These are phyloP conservation scores for Asobara japonica DNA, from an alignment of 1,140 invertebrate species.

Conservation along the genomic window DNA sequence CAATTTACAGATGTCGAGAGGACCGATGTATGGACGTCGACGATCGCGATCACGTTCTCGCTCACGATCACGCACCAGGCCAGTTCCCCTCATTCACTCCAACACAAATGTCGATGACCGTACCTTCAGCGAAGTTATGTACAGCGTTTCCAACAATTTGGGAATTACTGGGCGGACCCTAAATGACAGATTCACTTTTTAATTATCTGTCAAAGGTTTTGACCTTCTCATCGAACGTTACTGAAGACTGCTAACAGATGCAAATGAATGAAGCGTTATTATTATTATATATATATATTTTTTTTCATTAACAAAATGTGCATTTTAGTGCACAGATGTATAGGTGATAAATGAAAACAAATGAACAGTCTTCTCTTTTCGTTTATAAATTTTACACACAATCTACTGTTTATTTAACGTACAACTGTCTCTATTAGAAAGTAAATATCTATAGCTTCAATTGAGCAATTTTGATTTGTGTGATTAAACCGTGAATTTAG, in stretches of 20 bases:
- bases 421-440: neutral
- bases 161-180: constrained; percentile 61
- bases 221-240: constrained; percentile 7
- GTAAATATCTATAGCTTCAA: neutral
- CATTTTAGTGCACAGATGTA: neutral
- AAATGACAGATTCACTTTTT: constrained; percentile 63
- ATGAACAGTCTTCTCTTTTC: neutral
- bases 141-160: constrained; percentile 54
- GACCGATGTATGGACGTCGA: constrained; percentile 42
- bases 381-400: neutral
- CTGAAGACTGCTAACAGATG: constrained; percentile 43
- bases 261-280: neutral
- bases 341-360: neutral
- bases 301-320: too few species aligned
- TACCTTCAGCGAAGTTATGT: constrained; percentile 61
- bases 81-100: constrained; percentile 35
- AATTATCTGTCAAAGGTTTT: constrained; percentile 24
- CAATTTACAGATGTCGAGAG: constrained; percentile 29
- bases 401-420: neutral
- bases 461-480: neutral
- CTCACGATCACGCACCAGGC: constrained; percentile 48
- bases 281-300: too few species aligned
- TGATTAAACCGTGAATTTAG: neutral
- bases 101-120: constrained; percentile 54
- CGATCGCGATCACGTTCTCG: constrained; percentile 56